These are phyloP conservation scores for Acanthis flammea DNA, from an alignment of 2,797 vertebrate species.

Conservation along the genomic window DNA sequence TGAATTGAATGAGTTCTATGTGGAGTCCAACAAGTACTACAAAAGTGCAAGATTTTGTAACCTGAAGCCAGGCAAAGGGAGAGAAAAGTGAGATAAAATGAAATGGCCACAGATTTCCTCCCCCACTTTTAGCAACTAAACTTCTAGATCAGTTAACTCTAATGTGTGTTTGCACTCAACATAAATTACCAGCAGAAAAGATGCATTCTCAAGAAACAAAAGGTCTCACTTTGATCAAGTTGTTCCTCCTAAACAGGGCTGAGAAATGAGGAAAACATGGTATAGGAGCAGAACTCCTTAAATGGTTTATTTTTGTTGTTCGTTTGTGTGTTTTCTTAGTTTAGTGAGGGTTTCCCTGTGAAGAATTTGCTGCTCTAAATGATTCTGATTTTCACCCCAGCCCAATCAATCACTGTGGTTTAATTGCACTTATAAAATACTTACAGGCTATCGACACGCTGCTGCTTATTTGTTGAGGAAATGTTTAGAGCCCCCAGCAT, in stretches of 20 bases:
- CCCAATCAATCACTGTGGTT: conserved; percentile 59
- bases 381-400: conserved; percentile 25
- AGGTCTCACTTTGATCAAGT: neutral
- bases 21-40: neutral
- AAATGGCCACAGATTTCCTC: neutral
- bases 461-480: conserved; percentile 56
- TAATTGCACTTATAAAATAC: conserved; percentile 66
- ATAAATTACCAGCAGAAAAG: neutral
- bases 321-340: conserved; percentile 30
- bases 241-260: neutral
- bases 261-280: neutral
- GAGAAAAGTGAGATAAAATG: neutral
- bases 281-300: neutral
- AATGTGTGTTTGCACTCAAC: neutral
- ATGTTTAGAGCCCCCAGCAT: conserved; percentile 26
- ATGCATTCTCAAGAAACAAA: neutral
- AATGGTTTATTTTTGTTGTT: conserved; percentile 31
- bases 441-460: conserved; percentile 43
- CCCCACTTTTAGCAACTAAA: neutral
- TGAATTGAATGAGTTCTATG: neutral
- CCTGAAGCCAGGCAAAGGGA: neutral
- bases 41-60: neutral
- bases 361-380: conserved; percentile 30
- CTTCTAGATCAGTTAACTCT: neutral
- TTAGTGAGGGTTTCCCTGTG: neutral